phyloP scores from a whole-genome alignment of 2,888 invertebrate genomes.

The Pyralis farinalis region DNA sequence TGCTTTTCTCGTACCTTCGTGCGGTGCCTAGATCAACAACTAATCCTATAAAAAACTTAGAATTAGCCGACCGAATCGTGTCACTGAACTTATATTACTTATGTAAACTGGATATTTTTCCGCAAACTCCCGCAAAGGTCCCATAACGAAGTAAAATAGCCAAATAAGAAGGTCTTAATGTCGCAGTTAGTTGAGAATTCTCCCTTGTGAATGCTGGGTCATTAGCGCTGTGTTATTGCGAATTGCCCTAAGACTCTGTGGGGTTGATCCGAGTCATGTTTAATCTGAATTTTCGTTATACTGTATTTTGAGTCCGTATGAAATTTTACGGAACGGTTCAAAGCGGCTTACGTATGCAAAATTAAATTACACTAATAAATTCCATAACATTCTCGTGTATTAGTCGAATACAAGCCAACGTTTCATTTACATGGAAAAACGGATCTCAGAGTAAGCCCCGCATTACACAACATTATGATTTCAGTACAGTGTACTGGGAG shows the following conservation, averaged over 20 bases:
- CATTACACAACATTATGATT: not conserved
- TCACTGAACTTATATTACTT: slow-evolving; percentile 13
- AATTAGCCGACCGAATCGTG: slow-evolving; percentile 11
- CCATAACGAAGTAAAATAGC: slow-evolving; percentile 73
- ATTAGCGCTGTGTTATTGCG: slow-evolving; percentile 76
- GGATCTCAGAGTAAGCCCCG: not conserved
- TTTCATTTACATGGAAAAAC: slow-evolving; percentile 11
- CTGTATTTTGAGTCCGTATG: slow-evolving; percentile 31
- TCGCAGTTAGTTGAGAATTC: slow-evolving; percentile 71
- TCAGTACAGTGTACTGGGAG: not conserved
- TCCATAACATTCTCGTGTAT: slow-evolving; percentile 28
- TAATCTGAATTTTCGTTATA: slow-evolving; percentile 63
- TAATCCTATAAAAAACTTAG: slow-evolving; percentile 14
- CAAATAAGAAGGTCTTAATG: slow-evolving; percentile 77
- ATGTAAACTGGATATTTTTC: slow-evolving; percentile 51
- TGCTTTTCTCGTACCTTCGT: slow-evolving; percentile 3
- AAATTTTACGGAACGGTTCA: slow-evolving; percentile 38
- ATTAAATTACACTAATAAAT: slow-evolving; percentile 45
- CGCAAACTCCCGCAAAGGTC: slow-evolving; percentile 56
- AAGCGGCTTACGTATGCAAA: slow-evolving; percentile 38
- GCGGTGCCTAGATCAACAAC: not conserved
- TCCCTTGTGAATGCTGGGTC: slow-evolving; percentile 72
- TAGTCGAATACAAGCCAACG: slow-evolving; percentile 23
- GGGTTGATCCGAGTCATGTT: slow-evolving; percentile 41
- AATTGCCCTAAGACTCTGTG: slow-evolving; percentile 56